Evolutionary conservation across 1,140 invertebrate genomes (phyloP).

Genomic region (Mactra quadrangularis): DNA sequence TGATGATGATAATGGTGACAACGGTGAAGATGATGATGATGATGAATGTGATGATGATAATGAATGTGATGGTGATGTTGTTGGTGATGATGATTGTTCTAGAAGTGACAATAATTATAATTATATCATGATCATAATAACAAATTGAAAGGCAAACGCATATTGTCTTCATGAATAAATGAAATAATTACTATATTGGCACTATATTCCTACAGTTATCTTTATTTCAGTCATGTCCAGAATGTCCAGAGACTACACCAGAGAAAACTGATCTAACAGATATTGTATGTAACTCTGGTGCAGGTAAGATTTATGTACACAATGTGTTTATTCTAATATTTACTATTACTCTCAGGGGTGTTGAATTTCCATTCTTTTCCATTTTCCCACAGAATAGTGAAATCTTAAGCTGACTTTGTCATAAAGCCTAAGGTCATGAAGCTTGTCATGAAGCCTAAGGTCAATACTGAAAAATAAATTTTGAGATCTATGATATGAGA

Average conservation of each 20-base stretch:
- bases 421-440: not conserved
- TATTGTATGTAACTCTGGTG: not conserved
- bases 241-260: constrained; percentile 7
- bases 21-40: too few relatives aligned
- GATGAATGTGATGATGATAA: too few relatives aligned
- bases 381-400: not conserved
- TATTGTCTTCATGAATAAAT: not conserved
- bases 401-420: not conserved
- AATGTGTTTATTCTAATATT: not conserved
- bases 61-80: not conserved
- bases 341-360: not conserved
- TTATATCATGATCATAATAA: not conserved
- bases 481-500: not conserved
- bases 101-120: not conserved
- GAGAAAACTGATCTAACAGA: not conserved
- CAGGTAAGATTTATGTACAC: constrained; percentile 1
- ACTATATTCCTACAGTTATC: not conserved
- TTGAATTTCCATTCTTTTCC: not conserved
- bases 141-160: not conserved
- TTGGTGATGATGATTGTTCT: not conserved
- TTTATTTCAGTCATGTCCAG: constrained; percentile 25
- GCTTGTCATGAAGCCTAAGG: not conserved
- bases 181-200: not conserved
- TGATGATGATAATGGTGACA: too few relatives aligned
- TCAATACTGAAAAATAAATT: not conserved